Evolutionary conservation across 2,797 vertebrate species (phyloP).

Genomic region (Myotis myotis): DNA sequence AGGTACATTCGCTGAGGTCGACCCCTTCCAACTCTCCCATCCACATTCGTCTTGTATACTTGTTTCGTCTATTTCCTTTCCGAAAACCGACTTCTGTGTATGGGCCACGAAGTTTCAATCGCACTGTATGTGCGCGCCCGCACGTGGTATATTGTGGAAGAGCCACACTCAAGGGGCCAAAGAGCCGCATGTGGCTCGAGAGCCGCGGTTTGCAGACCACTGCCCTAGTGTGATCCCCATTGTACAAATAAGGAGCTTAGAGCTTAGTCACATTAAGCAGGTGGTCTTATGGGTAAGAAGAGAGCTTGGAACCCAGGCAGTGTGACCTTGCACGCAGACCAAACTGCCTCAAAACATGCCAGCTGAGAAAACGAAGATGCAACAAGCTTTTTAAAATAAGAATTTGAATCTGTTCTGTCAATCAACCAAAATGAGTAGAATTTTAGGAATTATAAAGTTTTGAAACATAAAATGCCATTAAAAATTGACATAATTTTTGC

Average conservation of each 20-base stretch:
- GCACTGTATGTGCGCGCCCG: no score
- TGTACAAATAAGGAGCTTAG: background rate
- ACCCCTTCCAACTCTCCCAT: no score
- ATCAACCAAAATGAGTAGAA: background rate
- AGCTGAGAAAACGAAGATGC: background rate
- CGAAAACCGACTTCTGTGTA: no score
- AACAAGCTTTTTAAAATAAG: background rate
- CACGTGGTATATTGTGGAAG: no score
- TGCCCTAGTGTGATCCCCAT: background rate
- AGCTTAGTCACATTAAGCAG: background rate
- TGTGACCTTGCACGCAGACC: background rate
- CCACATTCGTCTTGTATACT: no score
- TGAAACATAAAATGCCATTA: background rate
- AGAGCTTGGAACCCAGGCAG: background rate
- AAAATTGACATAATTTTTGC: background rate
- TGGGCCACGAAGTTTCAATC: no score
- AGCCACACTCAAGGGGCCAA: no score
- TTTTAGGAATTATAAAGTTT: background rate
- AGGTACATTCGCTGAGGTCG: no score
- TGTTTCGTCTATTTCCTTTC: no score
- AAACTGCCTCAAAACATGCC: background rate
- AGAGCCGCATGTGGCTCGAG: no score
- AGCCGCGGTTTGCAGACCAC: no score
- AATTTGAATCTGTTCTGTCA: background rate
- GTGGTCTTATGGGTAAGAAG: background rate